A percentile compares a stretch with the other conserved stretches of the same genome.
Evolutionary conservation across 2,888 invertebrate species (phyloP).

Genomic region (Chrysolina americana): DNA sequence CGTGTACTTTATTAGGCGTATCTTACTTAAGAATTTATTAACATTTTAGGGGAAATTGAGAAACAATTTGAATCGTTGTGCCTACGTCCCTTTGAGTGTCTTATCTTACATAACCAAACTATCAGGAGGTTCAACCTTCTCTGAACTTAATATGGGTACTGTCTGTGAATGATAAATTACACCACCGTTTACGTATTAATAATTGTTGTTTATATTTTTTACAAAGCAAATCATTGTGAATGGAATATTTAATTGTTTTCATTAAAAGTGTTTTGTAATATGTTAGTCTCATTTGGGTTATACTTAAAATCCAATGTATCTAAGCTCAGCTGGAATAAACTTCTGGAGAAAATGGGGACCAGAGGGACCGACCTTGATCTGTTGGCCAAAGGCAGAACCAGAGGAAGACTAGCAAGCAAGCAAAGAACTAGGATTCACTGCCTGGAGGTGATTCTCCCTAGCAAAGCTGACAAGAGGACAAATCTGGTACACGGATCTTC

Average conservation of each 20-base stretch:
- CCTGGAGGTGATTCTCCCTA: too few species aligned
- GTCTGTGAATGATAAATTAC: conserved; percentile 16
- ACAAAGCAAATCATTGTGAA: conserved; percentile 45
- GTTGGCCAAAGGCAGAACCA: too few species aligned
- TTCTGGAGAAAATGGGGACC: too few species aligned
- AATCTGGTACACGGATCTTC: too few species aligned
- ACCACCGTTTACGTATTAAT: conserved; percentile 34
- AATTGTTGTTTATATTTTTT: conserved; percentile 50
- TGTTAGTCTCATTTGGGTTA: conserved; percentile 15
- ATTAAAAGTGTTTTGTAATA: conserved; percentile 58
- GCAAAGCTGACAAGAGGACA: too few species aligned
- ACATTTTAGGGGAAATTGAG: conserved; percentile 20
- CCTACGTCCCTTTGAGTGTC: conserved; percentile 11
- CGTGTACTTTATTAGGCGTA: conserved; percentile 28
- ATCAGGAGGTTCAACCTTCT: conserved; percentile 16
- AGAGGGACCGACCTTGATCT: too few species aligned
- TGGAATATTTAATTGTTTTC: conserved; percentile 59
- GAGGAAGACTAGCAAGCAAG: too few species aligned
- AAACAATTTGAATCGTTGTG: background rate
- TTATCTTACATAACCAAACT: conserved; percentile 20
- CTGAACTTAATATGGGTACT: conserved; percentile 29
- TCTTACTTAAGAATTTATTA: conserved; percentile 26
- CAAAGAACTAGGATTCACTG: too few species aligned
- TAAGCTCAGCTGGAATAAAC: too few species aligned
- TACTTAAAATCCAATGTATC: too few species aligned